phyloP scores from a whole-genome alignment of 2,797 vertebrate genomes.

The Crocodylus rhombifer region DNA sequence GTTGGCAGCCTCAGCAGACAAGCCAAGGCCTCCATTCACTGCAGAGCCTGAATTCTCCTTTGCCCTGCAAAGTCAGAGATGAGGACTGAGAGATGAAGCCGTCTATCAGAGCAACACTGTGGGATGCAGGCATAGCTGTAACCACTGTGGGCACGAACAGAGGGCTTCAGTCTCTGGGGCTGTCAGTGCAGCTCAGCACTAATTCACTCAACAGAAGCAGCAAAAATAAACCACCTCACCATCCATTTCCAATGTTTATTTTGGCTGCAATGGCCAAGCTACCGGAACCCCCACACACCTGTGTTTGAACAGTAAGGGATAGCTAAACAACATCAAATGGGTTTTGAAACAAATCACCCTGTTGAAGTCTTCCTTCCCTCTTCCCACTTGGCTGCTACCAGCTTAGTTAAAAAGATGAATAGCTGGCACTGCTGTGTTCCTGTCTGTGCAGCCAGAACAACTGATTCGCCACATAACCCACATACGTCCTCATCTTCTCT shows the following conservation, averaged over 20 bases:
- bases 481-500: neutral
- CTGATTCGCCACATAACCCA: neutral
- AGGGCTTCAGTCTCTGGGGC: constrained; percentile 6
- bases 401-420: neutral
- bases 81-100: neutral
- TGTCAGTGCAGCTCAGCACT: neutral
- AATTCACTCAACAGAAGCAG: constrained; percentile 44
- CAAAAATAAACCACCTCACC: constrained; percentile 37
- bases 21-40: neutral
- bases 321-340: constrained; percentile 47
- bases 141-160: neutral
- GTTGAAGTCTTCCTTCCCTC: neutral
- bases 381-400: neutral
- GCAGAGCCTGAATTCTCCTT: neutral
- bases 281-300: constrained; percentile 11
- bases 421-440: neutral
- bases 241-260: constrained; percentile 52
- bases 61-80: neutral
- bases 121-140: neutral
- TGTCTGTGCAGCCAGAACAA: neutral
- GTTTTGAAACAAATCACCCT: constrained; percentile 4
- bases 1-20: neutral
- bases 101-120: neutral
- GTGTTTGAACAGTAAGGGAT: constrained; percentile 58
- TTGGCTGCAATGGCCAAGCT: constrained; percentile 43